phyloP scores from a whole-genome alignment of 1,140 invertebrate genomes.

The Drosophila trapezifrons region DNA sequence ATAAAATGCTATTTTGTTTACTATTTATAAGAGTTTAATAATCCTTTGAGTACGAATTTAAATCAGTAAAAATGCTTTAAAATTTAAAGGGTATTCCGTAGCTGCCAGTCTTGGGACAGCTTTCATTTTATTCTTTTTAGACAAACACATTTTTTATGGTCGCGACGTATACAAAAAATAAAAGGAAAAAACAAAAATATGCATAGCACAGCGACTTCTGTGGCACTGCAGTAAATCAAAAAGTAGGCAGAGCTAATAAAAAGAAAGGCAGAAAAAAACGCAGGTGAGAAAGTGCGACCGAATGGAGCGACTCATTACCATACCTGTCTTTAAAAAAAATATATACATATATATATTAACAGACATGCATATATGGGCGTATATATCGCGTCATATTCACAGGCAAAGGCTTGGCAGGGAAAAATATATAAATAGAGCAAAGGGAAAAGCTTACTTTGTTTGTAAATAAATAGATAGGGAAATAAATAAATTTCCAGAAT shows the following conservation, averaged over 20 bases:
- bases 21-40: too few species aligned
- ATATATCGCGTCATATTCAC: not conserved
- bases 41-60: too few species aligned
- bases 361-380: not conserved
- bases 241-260: constrained; percentile 30
- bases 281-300: constrained; percentile 16
- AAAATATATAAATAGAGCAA: not conserved
- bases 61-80: not conserved
- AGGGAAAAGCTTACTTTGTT: too few species aligned
- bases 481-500: too few species aligned
- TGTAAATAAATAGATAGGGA: not conserved
- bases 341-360: too few species aligned
- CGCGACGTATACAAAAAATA: constrained; percentile 20
- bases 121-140: constrained; percentile 10
- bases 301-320: constrained; percentile 16
- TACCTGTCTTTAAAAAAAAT: not conserved
- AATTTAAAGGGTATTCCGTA: not conserved
- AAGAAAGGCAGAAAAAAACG: not conserved
- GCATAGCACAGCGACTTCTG: constrained; percentile 31
- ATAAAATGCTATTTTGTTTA: too few species aligned
- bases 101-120: not conserved
- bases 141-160: constrained; percentile 48
- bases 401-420: not conserved
- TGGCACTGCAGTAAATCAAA: constrained; percentile 33
- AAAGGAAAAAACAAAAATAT: constrained; percentile 26